Percentiles rank a stretch among this genome's conserved stretches.
These are phyloP conservation scores for Pterocles orientalis DNA, from an alignment of 2,113 vertebrate genomes.

Conservation along the genomic window DNA sequence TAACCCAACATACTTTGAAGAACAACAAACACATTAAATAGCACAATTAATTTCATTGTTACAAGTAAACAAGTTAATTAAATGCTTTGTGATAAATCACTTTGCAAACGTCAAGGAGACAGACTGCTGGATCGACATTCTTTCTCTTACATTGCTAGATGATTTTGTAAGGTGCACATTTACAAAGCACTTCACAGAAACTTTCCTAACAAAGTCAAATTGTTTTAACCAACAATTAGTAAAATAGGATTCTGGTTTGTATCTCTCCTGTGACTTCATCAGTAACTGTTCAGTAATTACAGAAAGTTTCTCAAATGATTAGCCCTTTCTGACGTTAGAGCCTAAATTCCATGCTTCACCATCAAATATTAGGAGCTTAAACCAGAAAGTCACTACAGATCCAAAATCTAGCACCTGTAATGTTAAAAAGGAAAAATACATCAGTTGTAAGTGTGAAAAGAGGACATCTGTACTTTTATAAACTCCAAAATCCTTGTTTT, in stretches of 20 bases:
- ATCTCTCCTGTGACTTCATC: neutral
- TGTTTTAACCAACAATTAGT: neutral
- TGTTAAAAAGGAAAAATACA: neutral
- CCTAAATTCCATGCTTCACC: neutral
- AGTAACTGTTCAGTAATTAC: neutral
- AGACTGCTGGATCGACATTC: accelerated
- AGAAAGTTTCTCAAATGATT: neutral
- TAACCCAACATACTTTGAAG: neutral
- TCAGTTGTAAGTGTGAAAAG: neutral
- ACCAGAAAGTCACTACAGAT: neutral
- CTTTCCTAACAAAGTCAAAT: neutral
- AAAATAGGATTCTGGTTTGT: neutral
- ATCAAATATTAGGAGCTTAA: neutral
- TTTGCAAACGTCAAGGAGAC: neutral
- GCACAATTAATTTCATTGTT: neutral
- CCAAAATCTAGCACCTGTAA: neutral
- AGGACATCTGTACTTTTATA: neutral
- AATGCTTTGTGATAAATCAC: neutral
- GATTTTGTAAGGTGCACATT: neutral
- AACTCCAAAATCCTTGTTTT: neutral
- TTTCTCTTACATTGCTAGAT: neutral
- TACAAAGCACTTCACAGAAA: neutral
- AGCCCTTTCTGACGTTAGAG: neutral
- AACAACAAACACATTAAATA: neutral
- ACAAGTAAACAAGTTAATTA: neutral